Conservation (phyloP, 2,113 vertebrate genomes). For the Damaliscus lunatus region DNA sequence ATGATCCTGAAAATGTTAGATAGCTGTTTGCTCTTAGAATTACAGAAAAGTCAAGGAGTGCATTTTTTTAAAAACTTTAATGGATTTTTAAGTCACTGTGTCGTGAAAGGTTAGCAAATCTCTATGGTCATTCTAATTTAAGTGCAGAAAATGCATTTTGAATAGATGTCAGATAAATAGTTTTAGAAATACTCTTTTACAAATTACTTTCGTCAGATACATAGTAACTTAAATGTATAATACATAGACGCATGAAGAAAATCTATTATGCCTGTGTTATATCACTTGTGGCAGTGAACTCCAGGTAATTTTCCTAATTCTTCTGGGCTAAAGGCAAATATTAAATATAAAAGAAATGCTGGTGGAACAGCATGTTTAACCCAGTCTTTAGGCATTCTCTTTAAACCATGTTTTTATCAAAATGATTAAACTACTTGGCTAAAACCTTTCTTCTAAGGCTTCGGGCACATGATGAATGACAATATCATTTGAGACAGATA, state of each 20-base stretch:
- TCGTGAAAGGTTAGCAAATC: slow-evolving; percentile 30
- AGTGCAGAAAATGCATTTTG: slow-evolving; percentile 39
- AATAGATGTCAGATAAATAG: slow-evolving; percentile 43
- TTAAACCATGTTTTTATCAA: slow-evolving; percentile 34
- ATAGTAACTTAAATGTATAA: slow-evolving; percentile 46
- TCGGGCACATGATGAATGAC: not conserved
- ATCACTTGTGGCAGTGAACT: slow-evolving; percentile 34
- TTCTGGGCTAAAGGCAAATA: not conserved
- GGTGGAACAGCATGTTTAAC: not conserved
- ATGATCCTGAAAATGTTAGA: slow-evolving; percentile 48
- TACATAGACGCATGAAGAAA: slow-evolving; percentile 1
- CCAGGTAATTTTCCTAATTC: slow-evolving; percentile 29
- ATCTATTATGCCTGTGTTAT: not conserved
- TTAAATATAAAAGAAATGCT: not conserved
- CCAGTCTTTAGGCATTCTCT: not conserved
- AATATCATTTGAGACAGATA: slow-evolving; percentile 23
- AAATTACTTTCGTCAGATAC: slow-evolving; percentile 67
- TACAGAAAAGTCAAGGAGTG: not conserved
- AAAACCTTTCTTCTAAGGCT: not conserved
- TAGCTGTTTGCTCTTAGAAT: slow-evolving; percentile 27
- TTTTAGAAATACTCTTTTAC: slow-evolving; percentile 30
- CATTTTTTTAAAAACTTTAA: not conserved
- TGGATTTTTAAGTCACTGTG: slow-evolving; percentile 42
- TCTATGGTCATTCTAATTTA: slow-evolving; percentile 26
- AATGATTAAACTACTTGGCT: slow-evolving; percentile 4